phyloP scores from a whole-genome alignment of 2,113 vertebrate genomes.

The Himantopus leucocephalus region DNA sequence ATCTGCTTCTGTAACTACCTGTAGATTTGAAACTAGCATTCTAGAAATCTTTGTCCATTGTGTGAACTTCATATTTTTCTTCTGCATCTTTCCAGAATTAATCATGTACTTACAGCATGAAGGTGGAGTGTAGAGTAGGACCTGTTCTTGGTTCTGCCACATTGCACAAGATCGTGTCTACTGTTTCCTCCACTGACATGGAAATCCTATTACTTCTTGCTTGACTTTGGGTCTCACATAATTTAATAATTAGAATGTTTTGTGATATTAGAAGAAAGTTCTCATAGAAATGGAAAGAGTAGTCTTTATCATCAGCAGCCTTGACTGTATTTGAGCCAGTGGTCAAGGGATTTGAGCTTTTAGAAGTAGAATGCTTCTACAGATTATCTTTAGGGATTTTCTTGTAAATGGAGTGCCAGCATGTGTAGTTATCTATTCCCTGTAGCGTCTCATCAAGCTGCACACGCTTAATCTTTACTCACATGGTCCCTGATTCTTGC shows the following conservation, averaged over 20 bases:
- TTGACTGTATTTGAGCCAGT: slow-evolving; percentile 30
- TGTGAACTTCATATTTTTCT: background rate
- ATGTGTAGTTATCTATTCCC: slow-evolving; percentile 47
- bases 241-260: background rate
- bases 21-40: background rate
- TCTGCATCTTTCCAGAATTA: background rate
- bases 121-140: background rate
- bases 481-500: slow-evolving; percentile 7
- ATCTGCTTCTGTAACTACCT: background rate
- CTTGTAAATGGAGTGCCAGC: slow-evolving; percentile 38
- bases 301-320: background rate
- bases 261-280: background rate
- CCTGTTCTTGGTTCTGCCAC: background rate
- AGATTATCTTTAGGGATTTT: slow-evolving; percentile 57
- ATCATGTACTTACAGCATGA: background rate
- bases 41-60: background rate
- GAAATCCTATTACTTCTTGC: background rate
- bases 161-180: background rate
- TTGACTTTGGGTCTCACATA: background rate
- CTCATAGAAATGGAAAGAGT: background rate
- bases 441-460: slow-evolving; percentile 43
- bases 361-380: slow-evolving; percentile 15
- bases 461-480: slow-evolving; percentile 51
- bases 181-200: background rate
- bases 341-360: slow-evolving; percentile 42